Percentiles rank a stretch among this genome's conserved stretches.
These are phyloP conservation scores for Diphyllodes magnificus DNA, from an alignment of 2,113 vertebrate species.

Conservation along the genomic window DNA sequence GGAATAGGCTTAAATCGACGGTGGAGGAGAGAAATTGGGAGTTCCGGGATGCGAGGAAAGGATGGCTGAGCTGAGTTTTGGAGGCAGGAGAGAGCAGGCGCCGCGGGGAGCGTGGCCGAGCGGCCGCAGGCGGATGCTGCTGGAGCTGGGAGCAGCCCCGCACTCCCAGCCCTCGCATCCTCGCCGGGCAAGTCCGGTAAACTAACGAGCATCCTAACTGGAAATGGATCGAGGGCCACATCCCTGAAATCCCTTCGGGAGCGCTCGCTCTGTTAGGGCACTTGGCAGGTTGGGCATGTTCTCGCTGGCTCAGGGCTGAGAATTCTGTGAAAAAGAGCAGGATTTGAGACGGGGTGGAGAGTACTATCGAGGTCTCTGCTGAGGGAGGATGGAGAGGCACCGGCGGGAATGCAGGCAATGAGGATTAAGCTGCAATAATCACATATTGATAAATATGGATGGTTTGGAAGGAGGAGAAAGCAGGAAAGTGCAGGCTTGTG, in stretches of 20 bases:
- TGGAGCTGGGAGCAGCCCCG: neutral
- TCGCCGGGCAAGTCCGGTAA: neutral
- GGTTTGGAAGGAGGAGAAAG: neutral
- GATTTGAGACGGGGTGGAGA: neutral
- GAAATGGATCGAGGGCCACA: neutral
- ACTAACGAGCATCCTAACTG: neutral
- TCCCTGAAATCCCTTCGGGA: neutral
- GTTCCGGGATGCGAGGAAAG: neutral
- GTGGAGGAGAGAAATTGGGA: fast-evolving
- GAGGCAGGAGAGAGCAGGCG: neutral
- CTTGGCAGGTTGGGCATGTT: fast-evolving
- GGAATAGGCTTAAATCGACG: neutral
- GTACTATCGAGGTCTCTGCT: neutral
- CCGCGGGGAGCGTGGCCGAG: neutral
- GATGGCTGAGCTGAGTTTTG: neutral
- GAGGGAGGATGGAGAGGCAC: neutral
- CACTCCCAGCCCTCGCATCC: neutral
- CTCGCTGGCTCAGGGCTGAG: neutral
- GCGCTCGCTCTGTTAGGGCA: neutral
- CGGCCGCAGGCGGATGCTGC: neutral
- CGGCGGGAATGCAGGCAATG: neutral
- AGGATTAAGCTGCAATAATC: neutral
- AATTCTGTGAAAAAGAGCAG: neutral
- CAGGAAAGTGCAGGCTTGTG: neutral
- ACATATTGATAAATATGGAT: neutral